Conservation (phyloP, 2,113 vertebrate genomes). For the Paedocypris sp. region DNA sequence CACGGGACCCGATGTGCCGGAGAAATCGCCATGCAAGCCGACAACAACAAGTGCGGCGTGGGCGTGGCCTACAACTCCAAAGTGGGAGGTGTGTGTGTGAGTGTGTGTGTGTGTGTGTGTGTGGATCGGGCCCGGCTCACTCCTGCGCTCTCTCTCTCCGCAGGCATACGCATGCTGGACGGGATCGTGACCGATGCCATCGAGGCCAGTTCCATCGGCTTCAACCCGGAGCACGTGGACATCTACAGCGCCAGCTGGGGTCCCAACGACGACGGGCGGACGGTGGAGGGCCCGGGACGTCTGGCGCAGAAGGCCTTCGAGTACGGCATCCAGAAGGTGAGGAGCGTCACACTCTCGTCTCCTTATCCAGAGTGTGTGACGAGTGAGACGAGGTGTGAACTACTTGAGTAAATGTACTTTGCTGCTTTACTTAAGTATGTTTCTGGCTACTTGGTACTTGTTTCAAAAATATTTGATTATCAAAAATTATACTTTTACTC, state of each 20-base stretch:
- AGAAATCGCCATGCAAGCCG: conserved; percentile 95
- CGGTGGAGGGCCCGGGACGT: conserved; percentile 88
- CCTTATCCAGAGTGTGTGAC: too few species aligned
- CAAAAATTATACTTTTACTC: too few species aligned
- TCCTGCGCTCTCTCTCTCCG: too few species aligned
- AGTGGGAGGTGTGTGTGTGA: conserved; percentile 78
- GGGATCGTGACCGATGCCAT: conserved; percentile 96
- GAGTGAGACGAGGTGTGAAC: too few species aligned
- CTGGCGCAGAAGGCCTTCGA: conserved; percentile 95
- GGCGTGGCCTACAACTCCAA: conserved; percentile 91
- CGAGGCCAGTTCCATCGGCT: conserved; percentile 95
- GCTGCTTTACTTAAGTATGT: too few species aligned
- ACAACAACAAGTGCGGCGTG: conserved; percentile 96
- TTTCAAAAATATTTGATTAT: too few species aligned
- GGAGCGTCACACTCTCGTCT: neutral
- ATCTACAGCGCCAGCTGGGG: conserved; percentile 99
- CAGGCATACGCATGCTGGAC: conserved; percentile 94
- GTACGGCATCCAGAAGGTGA: conserved; percentile 88
- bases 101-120: neutral
- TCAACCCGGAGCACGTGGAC: conserved; percentile 88
- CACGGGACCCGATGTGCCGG: conserved; percentile 95
- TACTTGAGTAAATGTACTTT: too few species aligned
- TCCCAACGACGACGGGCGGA: conserved; percentile 95
- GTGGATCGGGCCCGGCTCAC: neutral
- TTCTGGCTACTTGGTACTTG: too few species aligned